Evolutionary conservation across 2,797 vertebrate species (phyloP).

Genomic region (Enoplosus armatus): DNA sequence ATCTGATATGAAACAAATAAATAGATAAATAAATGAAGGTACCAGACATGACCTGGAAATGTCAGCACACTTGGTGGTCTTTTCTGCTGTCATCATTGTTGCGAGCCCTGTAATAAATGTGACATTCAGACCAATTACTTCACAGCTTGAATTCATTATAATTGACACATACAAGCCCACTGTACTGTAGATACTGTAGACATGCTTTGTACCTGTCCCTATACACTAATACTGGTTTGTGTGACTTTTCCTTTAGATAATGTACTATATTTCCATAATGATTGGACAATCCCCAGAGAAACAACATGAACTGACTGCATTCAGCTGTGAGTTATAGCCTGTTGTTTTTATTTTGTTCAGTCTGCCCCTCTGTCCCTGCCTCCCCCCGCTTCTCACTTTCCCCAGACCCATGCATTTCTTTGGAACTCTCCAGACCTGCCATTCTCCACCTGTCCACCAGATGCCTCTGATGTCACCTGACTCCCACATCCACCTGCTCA

Average conservation of each 20-base stretch:
- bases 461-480: neutral
- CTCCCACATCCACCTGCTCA: neutral
- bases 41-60: neutral
- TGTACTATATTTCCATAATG: neutral
- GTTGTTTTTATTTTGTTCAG: neutral
- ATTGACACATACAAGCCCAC: neutral
- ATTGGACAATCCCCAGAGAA: constrained; percentile 3
- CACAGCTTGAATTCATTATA: constrained; percentile 16
- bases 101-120: constrained; percentile 7
- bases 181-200: neutral
- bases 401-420: too few relatives aligned
- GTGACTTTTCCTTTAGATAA: neutral
- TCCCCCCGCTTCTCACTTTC: neutral
- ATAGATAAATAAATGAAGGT: too few relatives aligned
- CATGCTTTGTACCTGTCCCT: constrained; percentile 2
- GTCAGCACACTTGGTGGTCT: neutral
- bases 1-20: neutral
- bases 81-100: neutral
- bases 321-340: constrained; percentile 1
- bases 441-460: neutral
- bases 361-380: neutral
- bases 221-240: neutral
- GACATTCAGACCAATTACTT: constrained; percentile 15
- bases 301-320: constrained; percentile 15
- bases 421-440: neutral